These are phyloP conservation scores for Uromys caudimaculatus DNA, from an alignment of 2,797 vertebrate species.

Conservation along the genomic window DNA sequence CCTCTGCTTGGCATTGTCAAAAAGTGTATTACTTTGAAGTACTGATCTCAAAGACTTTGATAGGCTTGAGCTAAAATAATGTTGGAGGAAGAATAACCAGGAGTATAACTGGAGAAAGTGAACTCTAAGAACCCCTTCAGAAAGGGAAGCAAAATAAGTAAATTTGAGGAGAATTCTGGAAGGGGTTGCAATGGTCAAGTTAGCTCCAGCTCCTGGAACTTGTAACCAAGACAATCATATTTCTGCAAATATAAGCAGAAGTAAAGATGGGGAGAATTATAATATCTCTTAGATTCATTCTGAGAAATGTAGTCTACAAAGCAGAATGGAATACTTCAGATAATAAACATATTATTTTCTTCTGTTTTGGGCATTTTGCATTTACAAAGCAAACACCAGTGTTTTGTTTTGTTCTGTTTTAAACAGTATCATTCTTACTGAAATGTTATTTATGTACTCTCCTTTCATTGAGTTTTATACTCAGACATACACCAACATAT, in stretches of 20 bases:
- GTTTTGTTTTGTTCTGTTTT: not conserved
- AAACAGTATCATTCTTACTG: not conserved
- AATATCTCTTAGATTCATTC: not conserved
- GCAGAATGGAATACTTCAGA: not conserved
- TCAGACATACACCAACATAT: not conserved
- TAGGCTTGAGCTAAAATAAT: not conserved
- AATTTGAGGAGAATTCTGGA: not conserved
- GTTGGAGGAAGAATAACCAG: not conserved
- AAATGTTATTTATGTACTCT: not conserved
- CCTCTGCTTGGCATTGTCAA: not conserved
- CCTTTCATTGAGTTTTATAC: not conserved
- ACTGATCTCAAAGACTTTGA: not conserved
- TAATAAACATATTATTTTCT: not conserved
- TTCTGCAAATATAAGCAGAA: not conserved
- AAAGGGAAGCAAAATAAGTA: not conserved
- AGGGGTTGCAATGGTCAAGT: not conserved
- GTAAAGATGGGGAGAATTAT: not conserved
- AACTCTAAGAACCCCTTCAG: not conserved
- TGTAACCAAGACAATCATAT: not conserved
- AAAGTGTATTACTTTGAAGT: slow-evolving; percentile 14
- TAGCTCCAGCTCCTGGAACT: not conserved
- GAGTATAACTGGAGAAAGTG: not conserved
- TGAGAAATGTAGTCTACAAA: not conserved
- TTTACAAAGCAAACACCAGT: not conserved
- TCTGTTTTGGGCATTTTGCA: not conserved